Evolutionary conservation across 2,888 invertebrate species (phyloP).

Genomic region (Brachyopa scutellaris): DNA sequence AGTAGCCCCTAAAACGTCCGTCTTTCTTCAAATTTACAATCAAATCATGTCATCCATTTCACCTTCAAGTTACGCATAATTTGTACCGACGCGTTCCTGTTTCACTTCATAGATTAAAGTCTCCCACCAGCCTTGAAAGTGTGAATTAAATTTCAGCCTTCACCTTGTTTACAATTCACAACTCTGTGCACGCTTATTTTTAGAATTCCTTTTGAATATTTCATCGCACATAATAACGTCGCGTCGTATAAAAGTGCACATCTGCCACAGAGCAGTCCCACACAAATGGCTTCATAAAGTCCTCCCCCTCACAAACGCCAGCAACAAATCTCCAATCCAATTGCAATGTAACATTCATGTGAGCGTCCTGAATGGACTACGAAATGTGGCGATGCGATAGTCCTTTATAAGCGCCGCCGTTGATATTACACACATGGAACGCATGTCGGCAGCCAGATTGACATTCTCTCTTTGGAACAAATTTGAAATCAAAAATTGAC

Average conservation of each 20-base stretch:
- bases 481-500: conserved; percentile 34
- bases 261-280: conserved; percentile 17
- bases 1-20: too few relatives aligned
- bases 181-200: not conserved
- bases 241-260: conserved; percentile 53
- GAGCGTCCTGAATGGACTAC: conserved; percentile 7
- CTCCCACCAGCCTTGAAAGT: not conserved
- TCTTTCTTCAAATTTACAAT: too few relatives aligned
- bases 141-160: conserved; percentile 30
- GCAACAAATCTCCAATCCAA: conserved; percentile 28
- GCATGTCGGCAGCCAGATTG: not conserved
- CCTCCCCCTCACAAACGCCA: conserved; percentile 4
- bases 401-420: not conserved
- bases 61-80: too few relatives aligned
- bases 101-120: too few relatives aligned
- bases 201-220: conserved; percentile 45
- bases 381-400: not conserved
- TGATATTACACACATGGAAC: conserved; percentile 11
- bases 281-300: conserved; percentile 19
- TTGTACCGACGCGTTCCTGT: too few relatives aligned
- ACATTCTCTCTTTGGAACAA: conserved; percentile 39
- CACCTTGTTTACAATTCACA: not conserved
- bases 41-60: too few relatives aligned
- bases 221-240: conserved; percentile 42
- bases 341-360: conserved; percentile 35